Evolutionary conservation across 2,113 vertebrate species (phyloP).

Genomic region (Leptocoma aspasia): DNA sequence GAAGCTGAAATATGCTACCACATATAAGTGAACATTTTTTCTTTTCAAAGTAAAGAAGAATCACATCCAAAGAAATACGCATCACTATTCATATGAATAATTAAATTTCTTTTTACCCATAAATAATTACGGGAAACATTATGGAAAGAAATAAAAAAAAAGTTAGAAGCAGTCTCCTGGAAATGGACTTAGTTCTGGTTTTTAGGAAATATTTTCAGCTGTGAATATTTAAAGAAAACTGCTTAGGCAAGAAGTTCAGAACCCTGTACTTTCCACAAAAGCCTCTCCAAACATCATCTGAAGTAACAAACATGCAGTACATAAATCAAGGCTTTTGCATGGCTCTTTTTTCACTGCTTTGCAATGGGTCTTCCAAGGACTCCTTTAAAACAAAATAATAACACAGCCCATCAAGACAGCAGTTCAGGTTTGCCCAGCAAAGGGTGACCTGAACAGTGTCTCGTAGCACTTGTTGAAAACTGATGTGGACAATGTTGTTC

Average conservation of each 20-base stretch:
- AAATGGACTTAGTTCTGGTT: background rate
- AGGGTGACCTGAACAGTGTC: slow-evolving; percentile 56
- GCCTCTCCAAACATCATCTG: background rate
- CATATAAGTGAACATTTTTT: background rate
- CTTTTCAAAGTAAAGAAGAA: background rate
- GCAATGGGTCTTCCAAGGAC: slow-evolving; percentile 24
- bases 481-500: background rate
- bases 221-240: background rate
- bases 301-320: background rate
- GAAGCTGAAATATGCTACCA: background rate
- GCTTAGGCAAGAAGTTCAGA: background rate
- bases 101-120: background rate
- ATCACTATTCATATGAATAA: background rate
- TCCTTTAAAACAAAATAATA: slow-evolving; percentile 76
- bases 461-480: background rate
- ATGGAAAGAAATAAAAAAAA: background rate
- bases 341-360: background rate
- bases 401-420: slow-evolving; percentile 69
- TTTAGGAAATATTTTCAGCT: background rate
- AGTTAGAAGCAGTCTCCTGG: background rate
- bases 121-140: background rate
- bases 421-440: slow-evolving; percentile 74
- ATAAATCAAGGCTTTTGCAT: background rate
- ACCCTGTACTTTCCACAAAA: background rate
- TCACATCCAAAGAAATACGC: background rate